These are phyloP conservation scores for Poliocrania exsul DNA, from an alignment of 2,797 vertebrate genomes.

Conservation along the genomic window DNA sequence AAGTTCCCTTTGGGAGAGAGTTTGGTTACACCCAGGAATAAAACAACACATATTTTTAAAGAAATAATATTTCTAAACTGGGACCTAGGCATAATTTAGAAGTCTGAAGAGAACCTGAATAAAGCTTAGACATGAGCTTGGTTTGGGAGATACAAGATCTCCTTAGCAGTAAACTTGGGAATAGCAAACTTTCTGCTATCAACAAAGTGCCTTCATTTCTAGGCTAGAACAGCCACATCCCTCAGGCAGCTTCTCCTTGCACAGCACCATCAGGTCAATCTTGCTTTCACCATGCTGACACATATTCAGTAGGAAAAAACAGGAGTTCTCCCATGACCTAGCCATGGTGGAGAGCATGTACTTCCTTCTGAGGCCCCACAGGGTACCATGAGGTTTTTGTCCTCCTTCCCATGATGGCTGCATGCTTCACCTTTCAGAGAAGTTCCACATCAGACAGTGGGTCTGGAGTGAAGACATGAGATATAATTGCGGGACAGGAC, in stretches of 20 bases:
- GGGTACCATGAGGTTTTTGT: rapidly evolving
- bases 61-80: not conserved
- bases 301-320: not conserved
- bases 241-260: not conserved
- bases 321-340: not conserved
- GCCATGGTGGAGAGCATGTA: rapidly evolving
- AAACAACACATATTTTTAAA: not conserved
- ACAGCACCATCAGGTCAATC: not conserved
- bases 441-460: not conserved
- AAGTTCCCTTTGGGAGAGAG: not conserved
- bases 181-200: not conserved
- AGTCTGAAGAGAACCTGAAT: not conserved
- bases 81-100: not conserved
- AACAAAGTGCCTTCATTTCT: not conserved
- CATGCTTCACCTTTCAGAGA: not conserved
- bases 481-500: not conserved
- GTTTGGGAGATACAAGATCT: not conserved
- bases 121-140: not conserved
- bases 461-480: not conserved
- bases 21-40: not conserved
- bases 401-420: not conserved
- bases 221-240: not conserved
- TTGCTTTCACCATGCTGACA: not conserved
- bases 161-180: not conserved
- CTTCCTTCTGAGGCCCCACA: not conserved